These are phyloP conservation scores for Xerus inauris DNA, from an alignment of 2,113 vertebrate species.

Conservation along the genomic window DNA sequence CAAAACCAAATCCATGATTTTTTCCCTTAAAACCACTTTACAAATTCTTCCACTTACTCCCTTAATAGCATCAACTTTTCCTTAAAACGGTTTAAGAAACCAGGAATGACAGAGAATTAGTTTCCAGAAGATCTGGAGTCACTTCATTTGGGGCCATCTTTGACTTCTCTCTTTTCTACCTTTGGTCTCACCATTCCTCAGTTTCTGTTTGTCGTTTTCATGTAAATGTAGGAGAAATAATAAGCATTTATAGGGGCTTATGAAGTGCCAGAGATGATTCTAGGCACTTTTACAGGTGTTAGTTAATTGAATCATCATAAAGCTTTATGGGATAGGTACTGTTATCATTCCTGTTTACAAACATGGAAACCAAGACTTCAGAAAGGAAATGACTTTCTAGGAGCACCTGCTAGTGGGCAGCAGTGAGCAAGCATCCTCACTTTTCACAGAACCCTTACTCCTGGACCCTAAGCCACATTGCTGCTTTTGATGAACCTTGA, in stretches of 20 bases:
- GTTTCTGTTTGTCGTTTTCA: neutral
- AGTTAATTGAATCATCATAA: neutral
- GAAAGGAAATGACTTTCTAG: neutral
- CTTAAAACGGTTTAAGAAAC: neutral
- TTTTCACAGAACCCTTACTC: neutral
- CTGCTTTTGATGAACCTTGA: neutral
- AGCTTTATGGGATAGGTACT: neutral
- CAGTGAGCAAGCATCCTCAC: neutral
- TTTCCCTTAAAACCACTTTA: neutral
- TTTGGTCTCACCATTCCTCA: neutral
- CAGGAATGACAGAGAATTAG: neutral
- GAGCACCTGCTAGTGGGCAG: neutral
- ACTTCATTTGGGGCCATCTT: neutral
- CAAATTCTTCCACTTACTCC: neutral
- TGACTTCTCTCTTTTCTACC: neutral
- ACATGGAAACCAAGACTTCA: conserved; percentile 10
- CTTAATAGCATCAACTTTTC: neutral
- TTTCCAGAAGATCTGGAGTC: neutral
- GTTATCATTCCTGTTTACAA: neutral
- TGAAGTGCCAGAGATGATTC: neutral
- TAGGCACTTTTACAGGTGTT: neutral
- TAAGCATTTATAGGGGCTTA: neutral
- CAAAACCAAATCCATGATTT: neutral
- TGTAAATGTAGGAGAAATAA: neutral
- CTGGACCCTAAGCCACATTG: neutral